Conservation (phyloP, 2,113 vertebrate genomes). For the Oncorhynchus clarkii region DNA sequence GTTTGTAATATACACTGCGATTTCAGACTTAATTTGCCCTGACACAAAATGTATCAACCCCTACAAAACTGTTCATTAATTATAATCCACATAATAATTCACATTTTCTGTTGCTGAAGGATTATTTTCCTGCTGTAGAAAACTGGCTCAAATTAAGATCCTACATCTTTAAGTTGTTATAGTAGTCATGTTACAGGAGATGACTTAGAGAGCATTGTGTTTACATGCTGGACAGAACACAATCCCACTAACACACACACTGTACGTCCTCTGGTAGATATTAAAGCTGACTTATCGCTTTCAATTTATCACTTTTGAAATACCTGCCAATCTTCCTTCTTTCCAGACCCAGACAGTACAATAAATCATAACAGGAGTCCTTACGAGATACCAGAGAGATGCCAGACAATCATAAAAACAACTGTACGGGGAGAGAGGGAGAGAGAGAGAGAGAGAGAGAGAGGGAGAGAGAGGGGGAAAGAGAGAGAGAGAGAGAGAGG, state of each 20-base stretch:
- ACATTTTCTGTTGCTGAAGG: no score
- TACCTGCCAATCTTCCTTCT: slow-evolving; percentile 27
- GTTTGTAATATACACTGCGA: no score
- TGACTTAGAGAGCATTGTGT: slow-evolving; percentile 14
- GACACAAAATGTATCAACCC: no score
- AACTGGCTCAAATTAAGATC: no score
- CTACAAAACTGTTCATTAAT: no score
- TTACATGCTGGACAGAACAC: slow-evolving; percentile 14
- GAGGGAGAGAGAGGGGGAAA: not conserved
- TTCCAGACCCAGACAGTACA: slow-evolving; percentile 21
- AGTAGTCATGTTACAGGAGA: slow-evolving; percentile 3
- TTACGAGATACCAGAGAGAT: slow-evolving; percentile 34
- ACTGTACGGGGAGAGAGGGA: slow-evolving; percentile 26
- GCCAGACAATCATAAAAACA: slow-evolving; percentile 44
- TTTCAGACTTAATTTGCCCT: no score
- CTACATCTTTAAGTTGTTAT: no score
- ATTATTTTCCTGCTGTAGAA: no score
- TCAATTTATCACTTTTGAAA: not conserved
- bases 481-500: not conserved
- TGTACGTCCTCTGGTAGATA: slow-evolving; percentile 12
- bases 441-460: not conserved
- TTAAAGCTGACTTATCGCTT: slow-evolving; percentile 43
- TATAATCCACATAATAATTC: no score
- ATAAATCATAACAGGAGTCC: slow-evolving; percentile 46
- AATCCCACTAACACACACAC: slow-evolving; percentile 16